Percentiles rank a stretch among this genome's conserved stretches.
Evolutionary conservation across 2,113 vertebrate genomes (phyloP).

Genomic region (Poicephalus gulielmi): DNA sequence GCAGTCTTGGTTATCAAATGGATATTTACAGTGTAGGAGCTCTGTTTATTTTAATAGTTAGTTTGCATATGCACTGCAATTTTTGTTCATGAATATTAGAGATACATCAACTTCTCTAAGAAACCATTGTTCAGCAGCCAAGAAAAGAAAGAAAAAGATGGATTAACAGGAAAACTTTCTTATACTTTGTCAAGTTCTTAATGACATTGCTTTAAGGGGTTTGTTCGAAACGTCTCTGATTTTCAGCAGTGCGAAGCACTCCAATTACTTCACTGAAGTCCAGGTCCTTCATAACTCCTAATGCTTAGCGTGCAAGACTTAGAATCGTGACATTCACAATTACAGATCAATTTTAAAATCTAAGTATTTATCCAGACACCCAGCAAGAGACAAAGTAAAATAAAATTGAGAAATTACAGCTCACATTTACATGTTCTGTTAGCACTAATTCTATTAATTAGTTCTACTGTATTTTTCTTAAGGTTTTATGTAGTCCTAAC

Average conservation of each 20-base stretch:
- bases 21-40: not conserved
- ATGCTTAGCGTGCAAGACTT: not conserved
- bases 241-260: not conserved
- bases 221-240: not conserved
- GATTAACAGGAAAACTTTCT: not conserved
- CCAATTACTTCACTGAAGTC: not conserved
- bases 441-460: not conserved
- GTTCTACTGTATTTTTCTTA: no score
- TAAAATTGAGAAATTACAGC: not conserved
- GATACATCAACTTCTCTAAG: not conserved
- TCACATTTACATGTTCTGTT: not conserved
- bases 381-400: not conserved
- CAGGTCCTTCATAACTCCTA: not conserved
- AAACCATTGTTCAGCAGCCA: not conserved
- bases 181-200: not conserved
- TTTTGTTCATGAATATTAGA: not conserved
- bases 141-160: not conserved
- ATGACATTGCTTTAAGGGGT: not conserved
- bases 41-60: not conserved
- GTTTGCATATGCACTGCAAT: not conserved
- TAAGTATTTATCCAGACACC: not conserved
- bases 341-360: not conserved
- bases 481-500: no score
- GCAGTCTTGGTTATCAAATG: not conserved
- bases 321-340: not conserved